Evolutionary conservation across 1,140 invertebrate genomes (phyloP), one percentile per base, ranked within the genome.

Genomic region (Coptotermes formosanus): DNA sequence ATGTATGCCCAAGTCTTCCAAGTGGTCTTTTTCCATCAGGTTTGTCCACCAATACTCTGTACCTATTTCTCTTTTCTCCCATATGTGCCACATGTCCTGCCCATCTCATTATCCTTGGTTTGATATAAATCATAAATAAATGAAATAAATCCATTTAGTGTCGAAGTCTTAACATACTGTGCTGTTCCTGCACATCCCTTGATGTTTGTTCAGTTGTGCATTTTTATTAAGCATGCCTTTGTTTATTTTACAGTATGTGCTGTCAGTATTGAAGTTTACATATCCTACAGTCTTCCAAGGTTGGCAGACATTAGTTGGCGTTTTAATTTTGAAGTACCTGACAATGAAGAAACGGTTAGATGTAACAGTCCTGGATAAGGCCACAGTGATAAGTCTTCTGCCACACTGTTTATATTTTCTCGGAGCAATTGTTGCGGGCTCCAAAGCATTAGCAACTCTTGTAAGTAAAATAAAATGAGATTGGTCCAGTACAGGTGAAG

Each of bases 231-330:
- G 14, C 19, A 55, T 55, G 52, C 14, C 64, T 83, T n/a, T 43
- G 3, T 59, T 82, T 25, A 87, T 88, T 84, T 88, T 88, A 83
- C 88, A 92, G 91, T 92, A 91, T 90, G 91, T 92, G 16, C 88
- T 92, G 59, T 90, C 91, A 48, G 90, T 90, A 75, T 88, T 92
- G 48, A 89, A 89, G 69, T 92, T 91, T 88, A 91, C 90, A 25
- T 91, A 91, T 88, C 91, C 91, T 52, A 91, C 91, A 23, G 90
- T 92, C 32, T 92, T 90, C 87, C 91, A 92, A 89, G 91, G 91
- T 88, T 92, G 91, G 91, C 91, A 92, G 88, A 91, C 91, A 48
- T 87, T 92, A 43, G 90, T 91, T 84, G 91, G 91, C 9, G 89
- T 89, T 82, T 82, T 91, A 23, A 88, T 91, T 43, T 87, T 91